A percentile compares a stretch with the other conserved stretches of the same genome.
phyloP scores from a whole-genome alignment of 2,113 vertebrate species.

The Rostratula benghalensis region DNA sequence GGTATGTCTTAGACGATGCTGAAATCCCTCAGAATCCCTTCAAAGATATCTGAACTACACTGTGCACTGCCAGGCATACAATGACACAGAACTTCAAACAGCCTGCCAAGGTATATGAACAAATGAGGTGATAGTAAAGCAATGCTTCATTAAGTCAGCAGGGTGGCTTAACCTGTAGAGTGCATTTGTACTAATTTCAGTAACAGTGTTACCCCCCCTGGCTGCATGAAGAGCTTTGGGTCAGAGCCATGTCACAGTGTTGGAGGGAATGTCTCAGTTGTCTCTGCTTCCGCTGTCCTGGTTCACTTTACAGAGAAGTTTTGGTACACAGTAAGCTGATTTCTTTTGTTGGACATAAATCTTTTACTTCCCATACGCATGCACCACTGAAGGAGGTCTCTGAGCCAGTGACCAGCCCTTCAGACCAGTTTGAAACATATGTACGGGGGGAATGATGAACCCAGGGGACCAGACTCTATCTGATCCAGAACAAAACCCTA shows the following conservation, averaged over 20 bases:
- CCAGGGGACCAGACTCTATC: not conserved
- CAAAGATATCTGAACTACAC: not conserved
- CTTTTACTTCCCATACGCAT: not conserved
- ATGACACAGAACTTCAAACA: not conserved
- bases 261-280: not conserved
- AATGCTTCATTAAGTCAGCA: not conserved
- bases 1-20: not conserved
- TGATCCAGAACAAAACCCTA: not conserved
- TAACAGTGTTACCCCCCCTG: not conserved
- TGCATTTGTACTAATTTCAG: not conserved
- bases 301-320: not conserved
- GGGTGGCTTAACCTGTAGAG: not conserved
- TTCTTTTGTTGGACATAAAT: not conserved
- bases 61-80: not conserved
- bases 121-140: not conserved
- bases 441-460: not conserved
- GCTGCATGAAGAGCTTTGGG: not conserved
- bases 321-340: not conserved
- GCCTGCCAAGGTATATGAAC: not conserved
- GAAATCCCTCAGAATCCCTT: not conserved
- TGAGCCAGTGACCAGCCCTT: not conserved
- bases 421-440: not conserved
- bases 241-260: not conserved
- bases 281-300: too few species aligned
- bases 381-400: not conserved